These are phyloP conservation scores for Halictus rubicundus DNA, from an alignment of 1,140 invertebrate species.

Conservation along the genomic window DNA sequence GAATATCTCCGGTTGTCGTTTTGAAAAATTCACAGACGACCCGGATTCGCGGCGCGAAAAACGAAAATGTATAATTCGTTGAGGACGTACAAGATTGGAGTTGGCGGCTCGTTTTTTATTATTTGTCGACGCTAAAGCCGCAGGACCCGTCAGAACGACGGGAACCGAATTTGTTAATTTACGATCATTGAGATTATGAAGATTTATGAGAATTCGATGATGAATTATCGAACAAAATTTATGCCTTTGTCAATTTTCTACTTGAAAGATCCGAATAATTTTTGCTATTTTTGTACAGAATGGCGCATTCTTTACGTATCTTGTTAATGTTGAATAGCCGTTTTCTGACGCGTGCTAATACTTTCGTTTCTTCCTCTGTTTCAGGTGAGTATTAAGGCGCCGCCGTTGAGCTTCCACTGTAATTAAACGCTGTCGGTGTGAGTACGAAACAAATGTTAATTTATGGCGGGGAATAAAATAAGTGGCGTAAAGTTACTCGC, in stretches of 20 bases:
- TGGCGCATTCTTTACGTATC: too few species aligned
- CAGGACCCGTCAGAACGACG: too few species aligned
- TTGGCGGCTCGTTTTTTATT: background rate
- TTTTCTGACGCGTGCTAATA: background rate
- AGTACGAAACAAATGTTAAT: conserved; percentile 33
- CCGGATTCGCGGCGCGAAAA: background rate
- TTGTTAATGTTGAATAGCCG: too few species aligned
- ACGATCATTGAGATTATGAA: too few species aligned
- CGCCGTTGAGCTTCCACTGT: background rate
- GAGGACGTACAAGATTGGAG: background rate
- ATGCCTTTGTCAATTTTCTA: too few species aligned
- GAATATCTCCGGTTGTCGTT: too few species aligned
- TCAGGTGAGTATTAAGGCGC: conserved; percentile 11
- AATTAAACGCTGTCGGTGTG: conserved; percentile 18
- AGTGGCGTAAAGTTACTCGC: background rate
- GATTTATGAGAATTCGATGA: too few species aligned
- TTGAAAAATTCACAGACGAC: background rate
- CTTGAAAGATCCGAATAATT: too few species aligned
- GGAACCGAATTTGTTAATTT: too few species aligned
- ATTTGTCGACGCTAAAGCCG: background rate
- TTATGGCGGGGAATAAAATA: conserved; percentile 2
- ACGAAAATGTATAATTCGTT: background rate
- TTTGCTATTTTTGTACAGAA: too few species aligned
- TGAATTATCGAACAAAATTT: too few species aligned
- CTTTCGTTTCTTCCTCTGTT: background rate